phyloP scores from a whole-genome alignment of 2,888 invertebrate genomes.

The Papilio elwesi region DNA sequence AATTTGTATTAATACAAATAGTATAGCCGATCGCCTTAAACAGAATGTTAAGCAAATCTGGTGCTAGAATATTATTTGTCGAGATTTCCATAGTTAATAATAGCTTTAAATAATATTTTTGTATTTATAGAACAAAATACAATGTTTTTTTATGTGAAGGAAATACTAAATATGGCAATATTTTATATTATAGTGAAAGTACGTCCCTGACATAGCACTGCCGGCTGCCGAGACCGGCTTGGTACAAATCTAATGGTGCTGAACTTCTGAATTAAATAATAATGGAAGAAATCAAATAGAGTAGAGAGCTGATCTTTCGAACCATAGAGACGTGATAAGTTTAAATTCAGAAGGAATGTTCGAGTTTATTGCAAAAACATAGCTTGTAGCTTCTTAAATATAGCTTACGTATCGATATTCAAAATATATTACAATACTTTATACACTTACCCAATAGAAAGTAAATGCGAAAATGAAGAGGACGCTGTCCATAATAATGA shows the following conservation, averaged over 20 bases:
- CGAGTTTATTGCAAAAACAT: background rate
- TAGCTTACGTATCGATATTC: background rate
- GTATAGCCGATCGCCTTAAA: conserved; percentile 19
- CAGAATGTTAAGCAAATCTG: conserved; percentile 32
- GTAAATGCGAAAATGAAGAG: background rate
- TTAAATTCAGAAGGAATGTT: background rate
- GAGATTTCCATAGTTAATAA: conserved; percentile 33
- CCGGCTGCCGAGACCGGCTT: conserved; percentile 50
- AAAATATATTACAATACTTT: background rate
- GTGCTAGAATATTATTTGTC: conserved; percentile 34
- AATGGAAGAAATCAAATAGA: background rate
- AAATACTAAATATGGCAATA: conserved; percentile 46
- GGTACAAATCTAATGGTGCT: conserved; percentile 72
- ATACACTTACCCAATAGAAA: background rate
- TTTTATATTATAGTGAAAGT: conserved; percentile 45
- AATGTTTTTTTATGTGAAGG: conserved; percentile 27
- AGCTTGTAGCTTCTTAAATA: background rate
- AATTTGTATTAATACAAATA: conserved; percentile 8
- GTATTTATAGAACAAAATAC: conserved; percentile 38
- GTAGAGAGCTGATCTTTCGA: background rate
- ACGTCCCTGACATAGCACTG: conserved; percentile 56
- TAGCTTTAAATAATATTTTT: conserved; percentile 30
- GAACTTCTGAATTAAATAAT: conserved; percentile 49
- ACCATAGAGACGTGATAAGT: background rate
- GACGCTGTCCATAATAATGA: background rate